phyloP scores from a whole-genome alignment of 2,113 vertebrate species.

The Tyto alba region DNA sequence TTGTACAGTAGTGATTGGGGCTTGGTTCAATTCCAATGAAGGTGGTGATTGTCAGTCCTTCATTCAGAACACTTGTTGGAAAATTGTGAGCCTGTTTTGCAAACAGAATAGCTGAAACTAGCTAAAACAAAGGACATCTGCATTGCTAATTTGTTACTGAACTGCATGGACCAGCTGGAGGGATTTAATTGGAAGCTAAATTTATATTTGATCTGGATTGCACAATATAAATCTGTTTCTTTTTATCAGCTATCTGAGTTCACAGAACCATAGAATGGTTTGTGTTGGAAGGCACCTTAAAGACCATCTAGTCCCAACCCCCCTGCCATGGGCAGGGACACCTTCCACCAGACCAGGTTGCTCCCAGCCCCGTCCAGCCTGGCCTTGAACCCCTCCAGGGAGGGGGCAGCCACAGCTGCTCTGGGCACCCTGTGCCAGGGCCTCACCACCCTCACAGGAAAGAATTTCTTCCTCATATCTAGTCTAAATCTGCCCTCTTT shows the following conservation, averaged over 20 bases:
- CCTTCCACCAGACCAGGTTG: not conserved
- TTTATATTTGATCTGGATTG: not conserved
- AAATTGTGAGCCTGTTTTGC: not conserved
- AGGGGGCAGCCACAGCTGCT: too few relatives aligned
- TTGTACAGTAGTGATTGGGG: not conserved
- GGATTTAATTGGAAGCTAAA: not conserved
- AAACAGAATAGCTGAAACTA: not conserved
- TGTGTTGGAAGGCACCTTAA: not conserved
- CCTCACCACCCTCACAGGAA: not conserved
- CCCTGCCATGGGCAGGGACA: not conserved
- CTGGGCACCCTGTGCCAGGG: not conserved
- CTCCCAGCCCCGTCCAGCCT: too few relatives aligned
- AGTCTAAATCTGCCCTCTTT: not conserved
- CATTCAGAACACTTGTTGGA: not conserved
- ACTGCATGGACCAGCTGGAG: not conserved
- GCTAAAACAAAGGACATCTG: not conserved
- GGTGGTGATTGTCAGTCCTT: not conserved
- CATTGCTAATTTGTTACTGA: not conserved
- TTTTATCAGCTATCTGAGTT: not conserved
- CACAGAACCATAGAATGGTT: not conserved
- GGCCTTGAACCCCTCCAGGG: too few relatives aligned
- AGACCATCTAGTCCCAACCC: not conserved
- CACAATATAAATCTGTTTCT: not conserved
- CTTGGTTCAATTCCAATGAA: not conserved
- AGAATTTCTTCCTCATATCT: not conserved